phyloP scores from a whole-genome alignment of 2,797 vertebrate species.

The Tapera naevia region DNA sequence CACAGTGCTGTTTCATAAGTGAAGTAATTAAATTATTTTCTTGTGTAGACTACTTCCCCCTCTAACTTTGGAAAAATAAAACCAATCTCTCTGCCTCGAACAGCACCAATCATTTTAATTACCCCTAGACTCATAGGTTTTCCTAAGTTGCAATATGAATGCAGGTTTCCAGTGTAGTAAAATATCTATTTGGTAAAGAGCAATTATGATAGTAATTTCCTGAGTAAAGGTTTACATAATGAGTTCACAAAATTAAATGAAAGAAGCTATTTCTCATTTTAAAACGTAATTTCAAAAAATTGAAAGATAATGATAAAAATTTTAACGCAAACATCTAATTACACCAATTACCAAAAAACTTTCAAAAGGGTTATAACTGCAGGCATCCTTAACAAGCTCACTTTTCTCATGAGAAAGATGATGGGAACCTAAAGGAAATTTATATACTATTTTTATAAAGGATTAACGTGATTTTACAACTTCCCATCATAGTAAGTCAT shows the following conservation, averaged over 20 bases:
- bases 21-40: not conserved
- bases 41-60: not conserved
- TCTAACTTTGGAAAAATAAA: not conserved
- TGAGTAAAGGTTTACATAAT: not conserved
- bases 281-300: not conserved
- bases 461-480: conserved; percentile 19
- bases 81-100: not conserved
- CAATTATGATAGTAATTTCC: not conserved
- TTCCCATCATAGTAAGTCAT: not conserved
- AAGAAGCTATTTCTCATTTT: not conserved
- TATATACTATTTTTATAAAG: not conserved
- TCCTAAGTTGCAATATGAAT: not conserved
- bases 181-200: not conserved
- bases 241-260: not conserved
- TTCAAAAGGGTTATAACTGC: not conserved
- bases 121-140: not conserved
- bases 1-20: not conserved
- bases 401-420: not conserved
- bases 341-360: not conserved
- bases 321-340: not conserved
- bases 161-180: not conserved
- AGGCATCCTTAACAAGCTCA: not conserved
- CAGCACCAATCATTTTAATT: not conserved
- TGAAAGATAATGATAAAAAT: not conserved
- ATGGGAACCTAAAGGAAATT: not conserved